A percentile compares a stretch with the other conserved stretches of the same genome.
phyloP scores from a whole-genome alignment of 2,888 invertebrate species.

The Stictocephala bisonia region DNA sequence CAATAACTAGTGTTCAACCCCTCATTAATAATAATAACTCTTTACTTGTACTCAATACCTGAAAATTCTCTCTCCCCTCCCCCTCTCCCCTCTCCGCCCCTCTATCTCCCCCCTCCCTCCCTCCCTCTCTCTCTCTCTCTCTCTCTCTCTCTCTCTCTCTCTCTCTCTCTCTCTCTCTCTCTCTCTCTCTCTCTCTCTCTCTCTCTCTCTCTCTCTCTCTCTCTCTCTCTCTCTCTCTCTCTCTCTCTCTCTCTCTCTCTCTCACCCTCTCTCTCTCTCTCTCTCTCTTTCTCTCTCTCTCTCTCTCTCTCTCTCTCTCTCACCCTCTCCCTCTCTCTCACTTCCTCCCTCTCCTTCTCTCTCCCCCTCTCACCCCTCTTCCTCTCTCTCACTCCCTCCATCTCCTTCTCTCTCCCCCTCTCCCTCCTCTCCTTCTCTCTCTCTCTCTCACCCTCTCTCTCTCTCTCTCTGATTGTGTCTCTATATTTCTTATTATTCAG shows the following conservation, averaged over 20 bases:
- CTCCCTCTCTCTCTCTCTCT: neutral
- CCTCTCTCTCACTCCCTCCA: no score
- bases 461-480: no score
- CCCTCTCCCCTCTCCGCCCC: constrained; percentile 38
- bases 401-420: no score
- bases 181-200: constrained; percentile 14
- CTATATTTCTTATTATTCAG: no score
- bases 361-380: neutral
- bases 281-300: neutral
- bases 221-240: neutral
- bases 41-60: constrained; percentile 32
- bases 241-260: neutral
- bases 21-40: constrained; percentile 24
- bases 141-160: neutral
- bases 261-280: neutral
- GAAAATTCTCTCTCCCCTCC: constrained; percentile 39
- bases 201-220: constrained; percentile 18
- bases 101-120: neutral
- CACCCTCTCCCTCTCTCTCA: neutral
- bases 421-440: neutral
- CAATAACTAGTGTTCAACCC: no score
- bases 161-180: neutral
- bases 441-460: neutral
- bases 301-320: neutral
- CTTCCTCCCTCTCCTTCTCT: neutral